These are phyloP conservation scores for Chiroxiphia lanceolata DNA, from an alignment of 2,797 vertebrate species.

Conservation along the genomic window DNA sequence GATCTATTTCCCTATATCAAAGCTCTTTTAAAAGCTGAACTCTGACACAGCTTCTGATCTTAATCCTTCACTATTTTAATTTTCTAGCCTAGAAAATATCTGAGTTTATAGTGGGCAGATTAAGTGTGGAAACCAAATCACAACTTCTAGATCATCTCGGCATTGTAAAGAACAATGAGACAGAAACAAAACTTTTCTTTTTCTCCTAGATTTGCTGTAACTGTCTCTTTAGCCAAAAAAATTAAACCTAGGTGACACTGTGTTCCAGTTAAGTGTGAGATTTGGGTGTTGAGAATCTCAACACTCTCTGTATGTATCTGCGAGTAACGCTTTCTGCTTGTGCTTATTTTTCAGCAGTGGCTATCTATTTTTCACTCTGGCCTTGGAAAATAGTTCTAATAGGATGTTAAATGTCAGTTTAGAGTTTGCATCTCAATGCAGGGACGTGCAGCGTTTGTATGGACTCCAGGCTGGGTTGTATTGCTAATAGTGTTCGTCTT, in stretches of 20 bases:
- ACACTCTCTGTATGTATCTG: background rate
- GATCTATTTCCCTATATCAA: background rate
- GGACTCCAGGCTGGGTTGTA: background rate
- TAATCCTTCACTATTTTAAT: background rate
- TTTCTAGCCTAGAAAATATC: background rate
- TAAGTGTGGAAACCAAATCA: background rate
- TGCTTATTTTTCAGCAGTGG: background rate
- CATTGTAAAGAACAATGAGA: background rate
- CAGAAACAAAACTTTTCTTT: background rate
- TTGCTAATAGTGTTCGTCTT: background rate
- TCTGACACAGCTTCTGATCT: background rate
- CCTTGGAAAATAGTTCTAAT: background rate
- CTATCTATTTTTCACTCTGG: background rate
- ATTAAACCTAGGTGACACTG: background rate
- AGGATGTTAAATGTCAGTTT: background rate
- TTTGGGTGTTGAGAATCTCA: background rate
- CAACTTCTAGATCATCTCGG: background rate
- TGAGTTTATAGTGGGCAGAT: background rate
- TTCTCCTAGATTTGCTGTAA: background rate
- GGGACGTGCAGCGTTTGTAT: background rate
- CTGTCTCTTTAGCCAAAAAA: background rate
- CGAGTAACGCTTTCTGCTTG: rapidly evolving
- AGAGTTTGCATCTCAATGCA: background rate
- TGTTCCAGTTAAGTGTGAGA: background rate
- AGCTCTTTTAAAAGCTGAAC: background rate